Conservation (phyloP, 2,888 invertebrate genomes). For the Mesorhabditis spiculigera region DNA sequence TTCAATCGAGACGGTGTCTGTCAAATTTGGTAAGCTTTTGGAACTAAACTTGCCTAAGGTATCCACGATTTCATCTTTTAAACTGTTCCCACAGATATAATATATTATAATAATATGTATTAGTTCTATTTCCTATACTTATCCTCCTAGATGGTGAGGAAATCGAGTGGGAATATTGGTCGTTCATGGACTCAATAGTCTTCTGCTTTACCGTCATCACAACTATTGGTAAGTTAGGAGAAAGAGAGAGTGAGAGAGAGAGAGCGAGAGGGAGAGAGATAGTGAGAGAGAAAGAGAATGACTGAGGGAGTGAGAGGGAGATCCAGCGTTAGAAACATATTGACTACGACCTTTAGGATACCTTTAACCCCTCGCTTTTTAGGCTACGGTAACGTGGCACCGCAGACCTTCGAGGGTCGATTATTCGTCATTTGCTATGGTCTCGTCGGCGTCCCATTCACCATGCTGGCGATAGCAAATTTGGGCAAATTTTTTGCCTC, state of each 20-base stretch:
- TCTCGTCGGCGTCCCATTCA: conserved; percentile 51
- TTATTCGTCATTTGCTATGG: conserved; percentile 54
- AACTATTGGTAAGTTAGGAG: conserved; percentile 38
- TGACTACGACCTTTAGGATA: not conserved
- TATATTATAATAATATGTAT: too few relatives aligned
- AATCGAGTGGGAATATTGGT: conserved; percentile 42
- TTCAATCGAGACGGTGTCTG: too few relatives aligned
- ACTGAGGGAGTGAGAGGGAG: too few relatives aligned
- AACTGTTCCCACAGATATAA: too few relatives aligned
- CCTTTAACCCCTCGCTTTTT: not conserved
- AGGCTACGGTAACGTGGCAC: conserved; percentile 55
- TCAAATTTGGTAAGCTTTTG: too few relatives aligned
- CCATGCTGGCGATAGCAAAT: conserved; percentile 55
- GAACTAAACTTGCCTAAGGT: too few relatives aligned
- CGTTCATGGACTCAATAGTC: conserved; percentile 44
- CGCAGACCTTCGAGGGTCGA: conserved; percentile 43
- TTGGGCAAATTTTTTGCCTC: conserved; percentile 52
- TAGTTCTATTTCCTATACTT: too few relatives aligned
- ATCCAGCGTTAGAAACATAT: too few relatives aligned
- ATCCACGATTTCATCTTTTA: too few relatives aligned
- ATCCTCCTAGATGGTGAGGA: conserved; percentile 5
- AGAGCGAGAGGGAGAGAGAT: not conserved
- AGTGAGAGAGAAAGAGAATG: not conserved
- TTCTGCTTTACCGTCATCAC: conserved; percentile 56
- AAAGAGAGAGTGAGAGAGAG: not conserved